Evolutionary conservation across 2,797 vertebrate genomes (phyloP), one percentile per base, ranked within the genome.

Genomic region (Cossypha polioptera): DNA sequence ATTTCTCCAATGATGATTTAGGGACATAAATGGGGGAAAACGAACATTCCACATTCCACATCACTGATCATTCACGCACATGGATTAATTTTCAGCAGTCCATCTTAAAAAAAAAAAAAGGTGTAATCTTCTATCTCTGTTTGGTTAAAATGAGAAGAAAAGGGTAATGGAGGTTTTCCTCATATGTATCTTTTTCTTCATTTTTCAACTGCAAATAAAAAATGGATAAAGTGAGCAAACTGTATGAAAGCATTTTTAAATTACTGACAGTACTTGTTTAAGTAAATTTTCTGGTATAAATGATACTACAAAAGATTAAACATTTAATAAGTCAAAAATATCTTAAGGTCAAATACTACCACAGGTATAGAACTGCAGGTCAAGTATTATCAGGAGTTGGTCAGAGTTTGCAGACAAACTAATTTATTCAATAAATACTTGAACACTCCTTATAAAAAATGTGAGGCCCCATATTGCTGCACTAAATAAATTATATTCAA

Each of bases 161-260:
- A 83, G 99, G 99, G 89, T 99, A 99, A 98, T 99, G 99, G 96
- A 99, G 98, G 94, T 99, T 99, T 96, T 99, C 99, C 45, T 99
- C 99, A 45, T 99, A 99, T 8, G 96, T 97, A 57, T 98, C 98
- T 72, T 98, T 98, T 82, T 98, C 98, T 96, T 99, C 99, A 50
- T 97, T 98, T 98, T 98, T 98, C 98, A 99, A 98, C 99, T 99
- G 97, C 89, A 98, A 98, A 97, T 90, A 95, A 96, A 95, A 92
- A 94, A 95, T 79, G 38, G 80, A 87, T 87, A 94, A 82, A 83
- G 61, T 95, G 62, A 98, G 90, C 63, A 94, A 78, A 94, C 24
- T 61, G 57, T 35, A 87, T 84, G 43, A 94, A 87, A 87, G 47
- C 74, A 91, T 94, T 92, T 95, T 91, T 16, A 90, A 94, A 79